phyloP scores from a whole-genome alignment of 2,113 vertebrate genomes.

The Puffinus mauretanicus region DNA sequence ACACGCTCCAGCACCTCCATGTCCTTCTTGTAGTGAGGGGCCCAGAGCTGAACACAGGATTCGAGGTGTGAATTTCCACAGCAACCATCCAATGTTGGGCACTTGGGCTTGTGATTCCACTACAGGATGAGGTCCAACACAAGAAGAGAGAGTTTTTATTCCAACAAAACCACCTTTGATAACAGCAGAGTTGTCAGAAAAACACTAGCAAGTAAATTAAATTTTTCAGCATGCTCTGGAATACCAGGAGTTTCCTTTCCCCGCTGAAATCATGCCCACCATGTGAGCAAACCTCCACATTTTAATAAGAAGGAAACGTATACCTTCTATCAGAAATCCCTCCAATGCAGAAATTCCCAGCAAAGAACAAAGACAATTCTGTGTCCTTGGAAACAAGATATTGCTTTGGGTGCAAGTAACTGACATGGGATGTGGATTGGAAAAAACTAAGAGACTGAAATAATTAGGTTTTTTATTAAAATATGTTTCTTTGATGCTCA shows the following conservation, averaged over 20 bases:
- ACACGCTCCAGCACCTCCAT: neutral
- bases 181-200: neutral
- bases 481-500: conserved; percentile 12
- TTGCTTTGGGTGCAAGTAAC: conserved; percentile 49
- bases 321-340: neutral
- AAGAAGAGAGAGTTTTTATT: neutral
- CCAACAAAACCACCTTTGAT: neutral
- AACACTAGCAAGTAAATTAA: neutral
- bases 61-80: neutral
- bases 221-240: neutral
- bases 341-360: conserved; percentile 18
- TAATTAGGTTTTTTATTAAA: conserved; percentile 55
- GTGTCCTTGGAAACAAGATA: conserved; percentile 53
- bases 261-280: neutral
- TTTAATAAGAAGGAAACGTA: conserved; percentile 8
- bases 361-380: conserved; percentile 29
- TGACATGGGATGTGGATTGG: conserved; percentile 5
- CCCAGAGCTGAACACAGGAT: neutral
- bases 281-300: neutral
- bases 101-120: neutral
- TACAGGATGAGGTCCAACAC: neutral
- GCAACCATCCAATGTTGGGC: neutral
- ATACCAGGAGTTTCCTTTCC: neutral
- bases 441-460: conserved; percentile 31
- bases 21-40: neutral